A percentile compares a stretch with the other conserved stretches of the same genome.
Conservation (phyloP, 2,113 vertebrate species). For the Colius striatus region DNA sequence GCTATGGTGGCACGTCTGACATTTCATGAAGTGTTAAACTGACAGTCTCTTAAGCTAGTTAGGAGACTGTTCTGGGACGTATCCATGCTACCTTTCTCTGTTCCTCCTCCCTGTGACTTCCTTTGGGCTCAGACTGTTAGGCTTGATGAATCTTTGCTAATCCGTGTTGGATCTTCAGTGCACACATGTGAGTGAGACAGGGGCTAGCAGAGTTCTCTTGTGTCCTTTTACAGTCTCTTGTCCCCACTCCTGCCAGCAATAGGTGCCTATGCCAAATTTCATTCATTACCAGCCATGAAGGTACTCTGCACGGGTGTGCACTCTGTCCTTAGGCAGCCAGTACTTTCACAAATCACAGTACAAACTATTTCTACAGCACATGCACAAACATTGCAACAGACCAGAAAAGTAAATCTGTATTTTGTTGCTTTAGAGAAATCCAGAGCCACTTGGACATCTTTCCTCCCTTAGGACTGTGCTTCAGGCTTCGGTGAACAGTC, state of each 20-base stretch:
- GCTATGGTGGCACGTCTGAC: fast-evolving
- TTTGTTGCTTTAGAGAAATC: not conserved
- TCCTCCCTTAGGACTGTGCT: not conserved
- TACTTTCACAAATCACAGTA: not conserved
- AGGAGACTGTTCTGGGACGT: not conserved
- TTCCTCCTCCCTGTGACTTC: not conserved
- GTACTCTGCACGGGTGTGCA: no score
- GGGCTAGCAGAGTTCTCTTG: not conserved
- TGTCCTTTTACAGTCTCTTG: not conserved
- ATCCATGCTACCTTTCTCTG: not conserved
- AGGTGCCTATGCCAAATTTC: not conserved
- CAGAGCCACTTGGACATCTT: not conserved
- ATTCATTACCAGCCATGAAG: not conserved
- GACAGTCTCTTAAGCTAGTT: not conserved
- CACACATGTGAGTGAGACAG: not conserved
- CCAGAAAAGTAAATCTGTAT: not conserved
- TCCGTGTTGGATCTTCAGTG: not conserved
- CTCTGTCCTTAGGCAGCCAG: not conserved
- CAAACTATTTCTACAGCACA: not conserved
- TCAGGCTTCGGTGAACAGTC: not conserved
- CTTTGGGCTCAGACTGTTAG: not conserved
- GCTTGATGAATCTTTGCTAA: not conserved
- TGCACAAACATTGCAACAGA: not conserved
- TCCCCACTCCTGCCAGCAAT: not conserved
- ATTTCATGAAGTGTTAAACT: not conserved